These are phyloP conservation scores for Plebejus argus DNA, from an alignment of 2,888 invertebrate species.

Conservation along the genomic window DNA sequence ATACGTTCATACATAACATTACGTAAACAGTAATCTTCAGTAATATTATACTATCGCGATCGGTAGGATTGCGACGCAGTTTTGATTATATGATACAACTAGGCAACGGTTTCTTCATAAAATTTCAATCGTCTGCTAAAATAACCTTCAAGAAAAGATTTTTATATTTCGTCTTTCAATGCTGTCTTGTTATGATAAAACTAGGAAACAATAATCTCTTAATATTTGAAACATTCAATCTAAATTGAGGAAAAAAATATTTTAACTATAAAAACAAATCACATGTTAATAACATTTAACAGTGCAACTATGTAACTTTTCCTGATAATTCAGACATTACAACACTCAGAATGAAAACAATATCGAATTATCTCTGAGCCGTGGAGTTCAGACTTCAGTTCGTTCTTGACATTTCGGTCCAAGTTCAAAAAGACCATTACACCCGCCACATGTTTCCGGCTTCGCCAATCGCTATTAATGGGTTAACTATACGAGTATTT, in stretches of 20 bases:
- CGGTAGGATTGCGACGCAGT: neutral
- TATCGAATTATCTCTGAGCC: neutral
- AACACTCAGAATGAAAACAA: neutral
- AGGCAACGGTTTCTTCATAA: neutral
- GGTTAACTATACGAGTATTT: slow-evolving; percentile 26
- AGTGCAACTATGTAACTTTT: neutral
- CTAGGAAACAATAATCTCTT: no score
- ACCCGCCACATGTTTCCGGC: slow-evolving; percentile 31
- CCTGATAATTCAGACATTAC: neutral
- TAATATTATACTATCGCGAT: neutral
- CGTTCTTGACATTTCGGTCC: slow-evolving; percentile 34
- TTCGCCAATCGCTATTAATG: slow-evolving; percentile 20
- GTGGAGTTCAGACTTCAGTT: slow-evolving; percentile 21
- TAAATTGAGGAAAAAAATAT: neutral
- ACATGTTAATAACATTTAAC: neutral
- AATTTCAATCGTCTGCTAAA: neutral
- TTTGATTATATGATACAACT: neutral
- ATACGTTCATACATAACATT: neutral
- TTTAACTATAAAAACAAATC: no score
- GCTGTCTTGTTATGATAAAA: no score
- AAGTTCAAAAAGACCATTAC: slow-evolving; percentile 33
- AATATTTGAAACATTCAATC: no score
- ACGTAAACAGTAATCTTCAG: neutral
- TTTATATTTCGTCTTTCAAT: no score
- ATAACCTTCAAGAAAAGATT: no score